Conservation (phyloP, 2,888 invertebrate genomes). For the Drosophila paramelanica region DNA sequence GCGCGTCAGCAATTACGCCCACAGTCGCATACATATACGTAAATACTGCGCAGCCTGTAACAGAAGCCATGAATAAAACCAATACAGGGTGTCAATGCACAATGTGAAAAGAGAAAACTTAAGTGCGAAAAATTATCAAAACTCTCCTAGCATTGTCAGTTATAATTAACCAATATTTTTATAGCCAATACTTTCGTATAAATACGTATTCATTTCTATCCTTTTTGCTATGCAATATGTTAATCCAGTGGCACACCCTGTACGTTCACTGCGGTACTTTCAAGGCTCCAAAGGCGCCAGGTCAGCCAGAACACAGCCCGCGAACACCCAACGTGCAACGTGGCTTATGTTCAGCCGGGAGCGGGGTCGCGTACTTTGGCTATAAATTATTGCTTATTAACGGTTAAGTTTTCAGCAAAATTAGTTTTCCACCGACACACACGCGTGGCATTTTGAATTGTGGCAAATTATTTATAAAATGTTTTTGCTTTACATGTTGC, state of each 20-base stretch:
- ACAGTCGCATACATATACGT: constrained; percentile 31
- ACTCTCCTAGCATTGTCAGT: too few species aligned
- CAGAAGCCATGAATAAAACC: constrained; percentile 28
- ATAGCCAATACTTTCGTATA: too few species aligned
- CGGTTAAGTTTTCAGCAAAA: constrained; percentile 75
- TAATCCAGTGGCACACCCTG: constrained; percentile 35
- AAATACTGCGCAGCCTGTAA: constrained; percentile 28
- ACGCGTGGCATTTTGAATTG: constrained; percentile 51
- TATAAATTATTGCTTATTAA: constrained; percentile 77
- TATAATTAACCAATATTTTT: too few species aligned
- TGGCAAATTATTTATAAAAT: constrained; percentile 70
- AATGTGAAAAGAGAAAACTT: too few species aligned
- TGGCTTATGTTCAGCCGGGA: constrained; percentile 35
- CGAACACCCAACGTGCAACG: constrained; percentile 15
- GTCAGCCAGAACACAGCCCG: constrained; percentile 29
- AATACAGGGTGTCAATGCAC: constrained; percentile 33
- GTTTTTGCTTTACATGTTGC: constrained; percentile 32
- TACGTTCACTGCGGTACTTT: background rate
- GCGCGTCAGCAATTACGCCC: constrained; percentile 65
- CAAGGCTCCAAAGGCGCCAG: constrained; percentile 39
- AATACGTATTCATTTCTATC: too few species aligned
- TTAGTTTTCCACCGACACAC: constrained; percentile 55
- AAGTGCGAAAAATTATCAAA: too few species aligned
- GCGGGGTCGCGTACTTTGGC: constrained; percentile 56
- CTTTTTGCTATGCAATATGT: constrained; percentile 5